Conservation (phyloP, 2,888 invertebrate species). For the Coenonympha arcania region DNA sequence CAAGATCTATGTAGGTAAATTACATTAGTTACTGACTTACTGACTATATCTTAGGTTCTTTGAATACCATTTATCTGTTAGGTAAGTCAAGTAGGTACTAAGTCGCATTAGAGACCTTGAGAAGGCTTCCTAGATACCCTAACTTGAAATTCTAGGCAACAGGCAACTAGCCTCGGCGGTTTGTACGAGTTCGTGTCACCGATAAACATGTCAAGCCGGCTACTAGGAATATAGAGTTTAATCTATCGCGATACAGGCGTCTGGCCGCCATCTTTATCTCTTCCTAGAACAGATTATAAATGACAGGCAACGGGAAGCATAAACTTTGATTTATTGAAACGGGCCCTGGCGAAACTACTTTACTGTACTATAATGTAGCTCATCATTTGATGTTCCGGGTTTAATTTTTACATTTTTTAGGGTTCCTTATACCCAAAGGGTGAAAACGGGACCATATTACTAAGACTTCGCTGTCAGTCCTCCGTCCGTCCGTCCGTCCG, state of each 20-base stretch:
- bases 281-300: slow-evolving; percentile 10
- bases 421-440: too few relatives aligned
- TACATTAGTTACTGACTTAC: too few relatives aligned
- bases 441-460: too few relatives aligned
- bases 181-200: neutral
- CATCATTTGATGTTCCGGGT: neutral
- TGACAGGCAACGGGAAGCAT: slow-evolving; percentile 1
- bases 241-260: neutral
- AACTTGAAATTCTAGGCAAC: neutral
- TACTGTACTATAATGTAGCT: neutral
- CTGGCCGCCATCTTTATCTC: slow-evolving; percentile 5
- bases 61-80: too few relatives aligned
- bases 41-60: too few relatives aligned
- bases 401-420: neutral
- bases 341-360: slow-evolving; percentile 6
- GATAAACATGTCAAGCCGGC: slow-evolving; percentile 1
- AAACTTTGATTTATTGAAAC: slow-evolving; percentile 11
- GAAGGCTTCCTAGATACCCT: too few relatives aligned
- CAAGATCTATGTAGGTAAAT: too few relatives aligned
- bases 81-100: neutral
- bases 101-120: neutral
- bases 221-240: slow-evolving; percentile 2
- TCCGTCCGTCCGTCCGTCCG: too few relatives aligned
- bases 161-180: neutral
- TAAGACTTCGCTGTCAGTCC: too few relatives aligned